Percentiles rank a stretch among this genome's conserved stretches.
These are phyloP conservation scores for Melieria omissa DNA, from an alignment of 2,888 invertebrate species.

Conservation along the genomic window DNA sequence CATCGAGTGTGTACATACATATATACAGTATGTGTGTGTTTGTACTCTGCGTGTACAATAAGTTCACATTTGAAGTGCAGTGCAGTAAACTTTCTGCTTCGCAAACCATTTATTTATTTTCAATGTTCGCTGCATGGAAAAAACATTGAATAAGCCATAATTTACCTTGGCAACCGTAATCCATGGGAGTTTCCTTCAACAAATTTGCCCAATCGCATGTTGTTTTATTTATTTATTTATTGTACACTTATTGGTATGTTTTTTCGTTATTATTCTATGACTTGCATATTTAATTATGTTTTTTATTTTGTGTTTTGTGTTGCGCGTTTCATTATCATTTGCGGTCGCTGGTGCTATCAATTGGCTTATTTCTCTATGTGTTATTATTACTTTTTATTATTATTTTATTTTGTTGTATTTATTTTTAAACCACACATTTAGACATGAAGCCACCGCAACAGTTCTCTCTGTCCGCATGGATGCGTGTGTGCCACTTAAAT, in stretches of 20 bases:
- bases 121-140: neutral
- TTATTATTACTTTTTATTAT: no score
- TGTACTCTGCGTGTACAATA: no score
- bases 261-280: conserved; percentile 1
- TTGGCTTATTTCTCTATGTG: no score
- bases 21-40: neutral
- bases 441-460: no score
- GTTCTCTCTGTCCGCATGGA: no score
- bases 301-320: neutral
- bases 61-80: no score
- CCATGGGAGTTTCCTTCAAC: conserved; percentile 18
- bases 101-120: neutral
- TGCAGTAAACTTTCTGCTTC: no score
- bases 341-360: no score
- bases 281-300: conserved; percentile 17
- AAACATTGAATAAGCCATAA: neutral
- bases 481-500: no score
- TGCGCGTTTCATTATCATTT: no score
- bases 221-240: conserved; percentile 16
- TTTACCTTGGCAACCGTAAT: conserved; percentile 1
- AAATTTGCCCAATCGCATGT: neutral
- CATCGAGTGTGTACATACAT: neutral
- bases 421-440: no score
- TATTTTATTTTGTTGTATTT: no score
- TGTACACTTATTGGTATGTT: neutral